Conservation (phyloP, 2,797 vertebrate genomes). For the Lepidocolaptes lacrymiger region DNA sequence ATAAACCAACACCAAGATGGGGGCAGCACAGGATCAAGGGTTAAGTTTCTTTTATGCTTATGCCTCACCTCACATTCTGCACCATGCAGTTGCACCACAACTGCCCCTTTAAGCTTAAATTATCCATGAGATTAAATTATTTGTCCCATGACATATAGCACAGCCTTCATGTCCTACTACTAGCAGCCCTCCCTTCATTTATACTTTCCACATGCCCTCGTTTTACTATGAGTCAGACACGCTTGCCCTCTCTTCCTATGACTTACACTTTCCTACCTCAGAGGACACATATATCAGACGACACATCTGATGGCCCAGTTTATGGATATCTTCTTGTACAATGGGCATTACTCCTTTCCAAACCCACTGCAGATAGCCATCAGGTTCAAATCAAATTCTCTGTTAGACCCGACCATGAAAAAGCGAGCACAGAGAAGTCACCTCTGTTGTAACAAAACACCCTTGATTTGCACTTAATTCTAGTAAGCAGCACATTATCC, state of each 20-base stretch:
- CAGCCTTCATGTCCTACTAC: not conserved
- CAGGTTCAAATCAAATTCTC: not conserved
- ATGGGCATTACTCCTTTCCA: not conserved
- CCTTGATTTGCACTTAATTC: not conserved
- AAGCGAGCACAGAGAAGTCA: not conserved
- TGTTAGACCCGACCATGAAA: not conserved
- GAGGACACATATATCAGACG: slow-evolving; percentile 8
- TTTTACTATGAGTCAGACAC: slow-evolving; percentile 32
- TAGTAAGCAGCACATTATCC: not conserved
- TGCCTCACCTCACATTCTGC: not conserved
- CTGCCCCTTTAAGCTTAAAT: not conserved
- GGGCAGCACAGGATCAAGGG: not conserved
- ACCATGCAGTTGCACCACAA: not conserved
- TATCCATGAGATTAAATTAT: not conserved
- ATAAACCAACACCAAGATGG: not conserved
- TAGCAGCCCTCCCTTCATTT: not conserved
- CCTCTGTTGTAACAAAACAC: not conserved
- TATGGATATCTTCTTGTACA: not conserved
- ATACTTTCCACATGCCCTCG: not conserved
- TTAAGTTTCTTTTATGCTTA: not conserved
- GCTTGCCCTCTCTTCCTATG: slow-evolving; percentile 39
- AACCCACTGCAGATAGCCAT: not conserved
- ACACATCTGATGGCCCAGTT: not conserved
- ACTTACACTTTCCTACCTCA: slow-evolving; percentile 42
- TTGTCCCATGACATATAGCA: not conserved